Base-by-base conservation (phyloP, 2,888 invertebrate genomes). In the Diplazon laetatorius region DNA sequence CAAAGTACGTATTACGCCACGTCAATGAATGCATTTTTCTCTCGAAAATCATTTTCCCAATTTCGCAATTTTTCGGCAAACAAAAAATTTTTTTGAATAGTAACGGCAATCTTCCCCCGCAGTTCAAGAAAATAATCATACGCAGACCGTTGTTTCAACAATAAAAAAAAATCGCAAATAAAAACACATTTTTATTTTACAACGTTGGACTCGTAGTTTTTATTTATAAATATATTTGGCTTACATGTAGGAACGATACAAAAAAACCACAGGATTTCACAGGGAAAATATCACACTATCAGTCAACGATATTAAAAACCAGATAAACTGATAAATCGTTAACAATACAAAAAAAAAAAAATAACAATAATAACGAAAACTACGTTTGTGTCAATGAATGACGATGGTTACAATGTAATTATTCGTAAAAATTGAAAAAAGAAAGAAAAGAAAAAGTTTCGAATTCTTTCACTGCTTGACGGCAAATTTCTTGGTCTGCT, bases 391-490 rank as follows among this genome's bases (percentile, higher is more conserved):
- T n/a, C n/a, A n/a, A n/a, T n/a, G n/a, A n/a, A n/a, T n/a, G n/a
- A n/a, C n/a, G n/a, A n/a, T n/a, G n/a, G n/a, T n/a, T n/a, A n/a
- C n/a, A n/a, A n/a, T n/a, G n/a, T n/a, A n/a, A n/a, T n/a, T n/a
- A n/a, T n/a, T n/a, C n/a, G n/a, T n/a, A n/a, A n/a, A n/a, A n/a
- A n/a, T n/a, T 48, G 6, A n/a, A 48, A 37, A 35, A 48, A 44
- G 22, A 10, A 48, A 65, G 37, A 52, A 12, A 14, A 50, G 9
- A 9, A 42, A 0, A 18, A n/a, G 6, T 1, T 3, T 12, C n/a
- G 18, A 22, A 18, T 12, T 18, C n/a, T 2, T 1, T 68, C 6
- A 79, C 60, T 79, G 75, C 9, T 68, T 78, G n/a, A 60, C 42
- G 2, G 65, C 60, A 0, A 70, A 46, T 46, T 66, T 81, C 12